phyloP scores from a whole-genome alignment of 35 echinoderm and acorn worm genomes.

The Lytechinus variegatus region DNA sequence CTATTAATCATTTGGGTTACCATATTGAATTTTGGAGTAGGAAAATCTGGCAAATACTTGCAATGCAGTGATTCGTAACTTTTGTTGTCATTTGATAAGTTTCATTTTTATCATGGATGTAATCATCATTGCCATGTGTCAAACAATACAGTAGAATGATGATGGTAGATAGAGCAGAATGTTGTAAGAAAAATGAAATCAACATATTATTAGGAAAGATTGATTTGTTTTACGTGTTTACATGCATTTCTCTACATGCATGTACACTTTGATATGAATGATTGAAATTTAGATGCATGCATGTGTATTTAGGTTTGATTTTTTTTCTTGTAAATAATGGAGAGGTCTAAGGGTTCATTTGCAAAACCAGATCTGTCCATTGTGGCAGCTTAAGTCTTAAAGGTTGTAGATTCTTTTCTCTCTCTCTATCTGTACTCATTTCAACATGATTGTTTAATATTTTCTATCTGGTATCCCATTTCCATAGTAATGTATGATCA shows the following conservation, averaged over 20 bases:
- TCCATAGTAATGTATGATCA: background rate
- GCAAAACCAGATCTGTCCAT: constrained; percentile 28
- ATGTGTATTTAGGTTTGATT: background rate
- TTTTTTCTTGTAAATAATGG: constrained; percentile 28
- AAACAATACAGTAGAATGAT: background rate
- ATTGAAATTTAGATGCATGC: background rate
- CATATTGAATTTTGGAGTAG: background rate
- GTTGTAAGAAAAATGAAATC: background rate
- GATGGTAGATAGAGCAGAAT: background rate
- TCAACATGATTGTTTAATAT: background rate
- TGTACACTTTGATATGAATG: background rate
- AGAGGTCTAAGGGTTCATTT: constrained; percentile 33
- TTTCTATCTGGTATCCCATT: background rate
- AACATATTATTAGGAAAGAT: background rate
- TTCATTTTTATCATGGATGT: background rate
- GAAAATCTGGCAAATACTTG: background rate
- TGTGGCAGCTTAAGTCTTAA: constrained; percentile 2
- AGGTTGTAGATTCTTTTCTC: background rate
- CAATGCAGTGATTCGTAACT: background rate
- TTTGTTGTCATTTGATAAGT: background rate
- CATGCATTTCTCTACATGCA: background rate
- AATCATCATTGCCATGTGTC: background rate
- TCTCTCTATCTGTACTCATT: background rate
- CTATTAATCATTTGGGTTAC: background rate
- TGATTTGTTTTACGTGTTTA: too few relatives aligned